These are phyloP conservation scores for Hemibagrus guttatus DNA, from an alignment of 2,797 vertebrate genomes.

Conservation along the genomic window DNA sequence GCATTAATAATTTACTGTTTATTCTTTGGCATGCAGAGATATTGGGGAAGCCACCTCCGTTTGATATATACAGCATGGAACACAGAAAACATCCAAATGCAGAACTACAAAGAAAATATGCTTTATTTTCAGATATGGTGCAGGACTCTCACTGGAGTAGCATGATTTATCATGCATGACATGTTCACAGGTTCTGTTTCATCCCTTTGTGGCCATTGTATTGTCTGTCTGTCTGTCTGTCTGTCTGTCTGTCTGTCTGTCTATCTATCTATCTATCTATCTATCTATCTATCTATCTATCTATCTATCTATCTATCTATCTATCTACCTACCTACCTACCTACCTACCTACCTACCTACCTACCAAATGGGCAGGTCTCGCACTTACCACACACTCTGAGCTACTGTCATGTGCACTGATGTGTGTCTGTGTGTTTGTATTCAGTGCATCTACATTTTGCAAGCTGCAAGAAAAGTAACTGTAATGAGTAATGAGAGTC, in stretches of 20 bases:
- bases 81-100: neutral
- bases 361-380: neutral
- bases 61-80: neutral
- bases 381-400: neutral
- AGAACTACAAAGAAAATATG: neutral
- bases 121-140: neutral
- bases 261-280: neutral
- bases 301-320: too few species aligned
- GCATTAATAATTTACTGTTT: neutral
- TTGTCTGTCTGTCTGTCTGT: neutral
- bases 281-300: neutral
- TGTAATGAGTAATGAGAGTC: constrained; percentile 50
- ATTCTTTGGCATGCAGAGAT: neutral
- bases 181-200: neutral
- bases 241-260: neutral
- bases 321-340: neutral
- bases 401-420: neutral
- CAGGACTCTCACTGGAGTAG: neutral
- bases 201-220: constrained; percentile 6
- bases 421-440: neutral
- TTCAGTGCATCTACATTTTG: neutral
- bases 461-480: constrained; percentile 12
- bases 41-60: neutral
- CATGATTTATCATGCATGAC: constrained; percentile 32
- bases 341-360: too few species aligned